phyloP scores from a whole-genome alignment of 2,888 invertebrate species.

The Abrostola triplasia region DNA sequence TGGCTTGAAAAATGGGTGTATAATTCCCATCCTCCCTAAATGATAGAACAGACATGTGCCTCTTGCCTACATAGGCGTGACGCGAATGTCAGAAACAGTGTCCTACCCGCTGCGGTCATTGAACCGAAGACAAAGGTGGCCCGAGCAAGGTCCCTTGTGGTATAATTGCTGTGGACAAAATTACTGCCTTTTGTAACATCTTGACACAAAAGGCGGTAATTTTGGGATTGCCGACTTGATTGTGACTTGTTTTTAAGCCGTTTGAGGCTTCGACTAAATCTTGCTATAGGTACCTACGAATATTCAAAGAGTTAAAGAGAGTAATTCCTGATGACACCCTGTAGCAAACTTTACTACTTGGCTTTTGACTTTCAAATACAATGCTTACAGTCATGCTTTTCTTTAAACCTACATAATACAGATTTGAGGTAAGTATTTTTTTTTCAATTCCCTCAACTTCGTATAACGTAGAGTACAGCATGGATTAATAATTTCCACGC shows the following conservation, averaged over 20 bases:
- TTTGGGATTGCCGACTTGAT: background rate
- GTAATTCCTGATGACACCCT: too few relatives aligned
- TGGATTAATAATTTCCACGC: constrained; percentile 6
- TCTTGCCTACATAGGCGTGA: background rate
- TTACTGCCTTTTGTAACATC: background rate
- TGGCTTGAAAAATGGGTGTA: too few relatives aligned
- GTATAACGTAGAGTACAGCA: background rate
- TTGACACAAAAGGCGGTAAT: background rate
- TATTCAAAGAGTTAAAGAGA: too few relatives aligned
- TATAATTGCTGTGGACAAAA: background rate
- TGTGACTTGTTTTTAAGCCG: background rate
- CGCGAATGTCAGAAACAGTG: constrained; percentile 1
- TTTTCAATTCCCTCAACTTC: too few relatives aligned
- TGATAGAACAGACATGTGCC: background rate
- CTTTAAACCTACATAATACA: too few relatives aligned
- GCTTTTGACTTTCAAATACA: background rate
- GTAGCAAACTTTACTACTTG: too few relatives aligned
- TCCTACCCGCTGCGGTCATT: background rate
- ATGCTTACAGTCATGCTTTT: too few relatives aligned
- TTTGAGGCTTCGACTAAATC: too few relatives aligned
- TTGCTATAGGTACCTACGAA: too few relatives aligned
- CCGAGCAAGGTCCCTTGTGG: background rate
- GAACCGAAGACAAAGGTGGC: constrained; percentile 4
- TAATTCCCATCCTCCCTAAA: background rate
- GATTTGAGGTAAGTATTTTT: too few relatives aligned